Conservation (phyloP, 2,797 vertebrate species). For the Tragopan temminckii region DNA sequence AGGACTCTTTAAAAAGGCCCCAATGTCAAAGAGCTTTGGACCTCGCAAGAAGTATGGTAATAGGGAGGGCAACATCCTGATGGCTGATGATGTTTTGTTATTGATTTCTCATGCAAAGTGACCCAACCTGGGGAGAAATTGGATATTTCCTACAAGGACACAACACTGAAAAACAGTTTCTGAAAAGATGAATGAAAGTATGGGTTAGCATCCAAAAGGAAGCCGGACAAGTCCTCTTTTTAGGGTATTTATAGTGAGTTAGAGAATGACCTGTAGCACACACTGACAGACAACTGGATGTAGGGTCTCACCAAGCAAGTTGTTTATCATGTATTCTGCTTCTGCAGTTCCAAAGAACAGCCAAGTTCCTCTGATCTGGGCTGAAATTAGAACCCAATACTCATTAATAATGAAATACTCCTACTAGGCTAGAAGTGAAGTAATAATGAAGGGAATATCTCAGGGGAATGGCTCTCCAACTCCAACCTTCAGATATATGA, state of each 20-base stretch:
- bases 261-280: background rate
- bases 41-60: background rate
- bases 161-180: background rate
- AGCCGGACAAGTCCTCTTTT: background rate
- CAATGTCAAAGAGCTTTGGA: background rate
- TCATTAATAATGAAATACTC: background rate
- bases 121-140: background rate
- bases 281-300: background rate
- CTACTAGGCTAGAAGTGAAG: background rate
- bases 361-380: background rate
- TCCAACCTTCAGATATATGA: background rate
- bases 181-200: background rate
- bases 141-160: background rate
- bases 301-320: background rate
- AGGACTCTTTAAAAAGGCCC: background rate
- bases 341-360: background rate
- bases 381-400: background rate
- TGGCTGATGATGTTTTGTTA: background rate
- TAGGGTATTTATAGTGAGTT: background rate
- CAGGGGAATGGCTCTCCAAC: background rate
- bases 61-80: background rate
- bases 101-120: background rate
- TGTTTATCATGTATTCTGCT: background rate
- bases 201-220: background rate
- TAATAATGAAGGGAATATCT: background rate